phyloP scores from a whole-genome alignment of 2,113 vertebrate species.

The Onychostoma macrolepis region DNA sequence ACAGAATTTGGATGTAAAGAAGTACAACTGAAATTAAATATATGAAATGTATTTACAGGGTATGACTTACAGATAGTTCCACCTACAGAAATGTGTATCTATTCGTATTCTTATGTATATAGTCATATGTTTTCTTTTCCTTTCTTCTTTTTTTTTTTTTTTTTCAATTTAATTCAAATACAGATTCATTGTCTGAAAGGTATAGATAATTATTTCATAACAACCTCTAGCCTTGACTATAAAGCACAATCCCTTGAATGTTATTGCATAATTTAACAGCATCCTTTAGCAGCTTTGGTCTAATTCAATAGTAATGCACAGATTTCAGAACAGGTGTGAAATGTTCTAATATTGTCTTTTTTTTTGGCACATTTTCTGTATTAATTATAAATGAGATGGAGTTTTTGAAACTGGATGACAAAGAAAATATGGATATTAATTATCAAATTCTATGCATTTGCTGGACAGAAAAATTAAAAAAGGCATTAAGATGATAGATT shows the following conservation, averaged over 20 bases:
- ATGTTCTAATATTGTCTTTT: not conserved
- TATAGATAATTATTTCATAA: not conserved
- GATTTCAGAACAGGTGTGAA: not conserved
- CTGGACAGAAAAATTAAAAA: not conserved
- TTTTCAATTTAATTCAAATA: not conserved
- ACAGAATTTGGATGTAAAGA: not conserved
- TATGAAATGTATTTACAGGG: not conserved
- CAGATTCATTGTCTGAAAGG: not conserved
- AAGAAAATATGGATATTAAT: not conserved
- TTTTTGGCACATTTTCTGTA: not conserved
- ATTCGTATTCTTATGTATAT: not conserved
- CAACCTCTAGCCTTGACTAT: not conserved
- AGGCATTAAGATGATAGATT: not conserved
- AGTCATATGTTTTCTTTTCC: not conserved
- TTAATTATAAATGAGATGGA: not conserved
- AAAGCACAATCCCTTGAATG: not conserved
- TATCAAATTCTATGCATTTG: not conserved
- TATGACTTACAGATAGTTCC: not conserved
- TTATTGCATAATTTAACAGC: not conserved
- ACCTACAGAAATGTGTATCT: not conserved
- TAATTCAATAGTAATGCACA: not conserved
- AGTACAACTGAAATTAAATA: not conserved
- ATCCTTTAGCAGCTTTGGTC: not conserved
- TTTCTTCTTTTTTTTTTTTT: too few species aligned
- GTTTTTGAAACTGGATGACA: not conserved